Conservation (phyloP, 2,888 invertebrate genomes). For the Drosophila phalerata region DNA sequence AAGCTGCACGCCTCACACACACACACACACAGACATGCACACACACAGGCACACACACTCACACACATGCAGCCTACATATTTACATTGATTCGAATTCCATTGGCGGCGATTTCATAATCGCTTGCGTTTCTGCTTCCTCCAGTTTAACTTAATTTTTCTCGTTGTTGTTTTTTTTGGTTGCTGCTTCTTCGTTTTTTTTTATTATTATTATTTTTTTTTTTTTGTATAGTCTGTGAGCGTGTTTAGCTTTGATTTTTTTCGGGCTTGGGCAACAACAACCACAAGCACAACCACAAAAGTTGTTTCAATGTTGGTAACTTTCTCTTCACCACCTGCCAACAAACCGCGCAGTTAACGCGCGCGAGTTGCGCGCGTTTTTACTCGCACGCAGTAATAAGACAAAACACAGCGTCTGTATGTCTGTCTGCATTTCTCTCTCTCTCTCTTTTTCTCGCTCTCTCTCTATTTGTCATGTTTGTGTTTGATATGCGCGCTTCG, state of each 20-base stretch:
- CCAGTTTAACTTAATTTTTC: constrained; percentile 57
- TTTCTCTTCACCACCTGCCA: constrained; percentile 80
- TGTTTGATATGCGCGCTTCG: constrained; percentile 60
- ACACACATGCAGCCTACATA: constrained; percentile 32
- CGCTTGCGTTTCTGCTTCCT: constrained; percentile 52
- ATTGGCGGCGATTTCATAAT: constrained; percentile 78
- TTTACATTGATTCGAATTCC: constrained; percentile 77
- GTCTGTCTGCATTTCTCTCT: constrained; percentile 3
- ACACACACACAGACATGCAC: background rate
- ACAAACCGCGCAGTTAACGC: constrained; percentile 24
- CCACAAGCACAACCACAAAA: constrained; percentile 57
- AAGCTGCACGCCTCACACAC: constrained; percentile 50
- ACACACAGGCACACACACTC: background rate
- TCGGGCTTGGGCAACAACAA: constrained; percentile 59
- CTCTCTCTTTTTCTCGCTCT: too few species aligned
- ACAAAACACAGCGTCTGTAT: constrained; percentile 7
- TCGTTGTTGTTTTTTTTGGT: constrained; percentile 40
- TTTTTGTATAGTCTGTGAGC: background rate
- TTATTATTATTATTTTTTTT: constrained; percentile 56
- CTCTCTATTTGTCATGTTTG: constrained; percentile 43
- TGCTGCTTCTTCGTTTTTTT: constrained; percentile 46
- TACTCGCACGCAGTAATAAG: constrained; percentile 46
- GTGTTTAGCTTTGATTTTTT: constrained; percentile 51
- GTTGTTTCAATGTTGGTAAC: constrained; percentile 78
- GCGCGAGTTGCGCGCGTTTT: constrained; percentile 57